Evolutionary conservation across 2,113 vertebrate species (phyloP).

Genomic region (Progne subis): DNA sequence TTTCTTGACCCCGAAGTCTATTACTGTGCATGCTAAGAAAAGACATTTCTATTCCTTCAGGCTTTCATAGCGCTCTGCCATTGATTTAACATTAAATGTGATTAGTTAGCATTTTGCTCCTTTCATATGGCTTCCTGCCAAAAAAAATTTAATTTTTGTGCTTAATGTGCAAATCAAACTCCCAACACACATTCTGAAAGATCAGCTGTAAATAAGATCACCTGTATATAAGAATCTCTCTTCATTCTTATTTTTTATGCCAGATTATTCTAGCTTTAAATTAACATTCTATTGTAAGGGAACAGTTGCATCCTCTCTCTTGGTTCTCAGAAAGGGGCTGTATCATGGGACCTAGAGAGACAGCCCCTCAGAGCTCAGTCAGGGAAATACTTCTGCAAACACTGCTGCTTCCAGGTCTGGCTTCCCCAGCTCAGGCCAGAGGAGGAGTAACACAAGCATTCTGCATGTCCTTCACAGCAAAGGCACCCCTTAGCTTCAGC

Average conservation of each 20-base stretch:
- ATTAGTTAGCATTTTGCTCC: conserved; percentile 68
- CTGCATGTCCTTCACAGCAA: neutral
- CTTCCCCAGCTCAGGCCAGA: neutral
- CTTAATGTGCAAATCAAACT: neutral
- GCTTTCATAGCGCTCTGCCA: conserved; percentile 40
- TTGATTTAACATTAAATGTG: conserved; percentile 66
- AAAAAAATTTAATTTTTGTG: conserved; percentile 50
- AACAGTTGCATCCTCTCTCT: neutral
- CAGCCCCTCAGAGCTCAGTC: neutral
- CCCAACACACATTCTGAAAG: neutral
- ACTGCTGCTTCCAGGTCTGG: neutral
- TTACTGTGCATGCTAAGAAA: conserved; percentile 15
- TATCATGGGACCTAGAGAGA: neutral
- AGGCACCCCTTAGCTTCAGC: neutral
- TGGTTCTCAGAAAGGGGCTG: neutral
- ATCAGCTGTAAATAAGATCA: neutral
- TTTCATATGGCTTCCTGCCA: conserved; percentile 26
- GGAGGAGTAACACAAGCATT: neutral
- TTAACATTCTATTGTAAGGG: neutral
- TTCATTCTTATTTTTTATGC: neutral
- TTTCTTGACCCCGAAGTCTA: conserved; percentile 18
- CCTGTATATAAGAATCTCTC: neutral
- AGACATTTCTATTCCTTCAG: conserved; percentile 49
- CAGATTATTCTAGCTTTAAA: neutral
- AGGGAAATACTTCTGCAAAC: neutral